Evolutionary conservation across 2,888 invertebrate species (phyloP), one percentile per base, ranked within the genome.

Genomic region (Drosophila multiciliata): DNA sequence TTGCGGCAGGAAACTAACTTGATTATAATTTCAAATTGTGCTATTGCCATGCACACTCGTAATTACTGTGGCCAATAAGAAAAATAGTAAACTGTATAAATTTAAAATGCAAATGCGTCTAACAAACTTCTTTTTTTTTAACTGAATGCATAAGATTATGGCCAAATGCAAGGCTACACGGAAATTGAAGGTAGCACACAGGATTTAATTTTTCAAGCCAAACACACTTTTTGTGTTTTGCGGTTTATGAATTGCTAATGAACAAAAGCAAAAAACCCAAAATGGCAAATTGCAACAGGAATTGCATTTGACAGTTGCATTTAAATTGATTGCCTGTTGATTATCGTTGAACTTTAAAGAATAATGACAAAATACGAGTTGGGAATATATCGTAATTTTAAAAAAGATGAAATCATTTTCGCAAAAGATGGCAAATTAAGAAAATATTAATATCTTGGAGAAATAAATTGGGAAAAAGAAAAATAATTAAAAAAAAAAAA

Each of bases 1-100:
- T 57, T 66, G 32, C 42, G 61, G 20, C 53, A 17, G 5, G 35
- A 54, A 69, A 65, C 73, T 66, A 69, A 78, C 73, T 74, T 75
- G 73, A 89, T 86, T 86, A 87, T 74, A 89, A 89, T 87, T 86
- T 82, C 82, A 89, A 86, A 89, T 89, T 85, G 74, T 64, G 66
- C 36, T 63, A 69, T 66, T 62, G 49, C 61, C 64, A 64, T 52
- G 48, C 63, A 73, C 54, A 73, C 54, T 76, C 52, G 77, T 83
- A 82, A 82, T 87, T 83, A 76, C 85, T 55, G 66, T 26, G 59
- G 50, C 38, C 38, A 57, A 61, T 33, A 50, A 58, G 36, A n/a
- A 64, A 66, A 69, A 58, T 57, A 42, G 32, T 64, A 80, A 84
- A 53, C 53, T 73, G 83, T 89, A 86, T 83, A 81, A 86, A 89